phyloP scores from a whole-genome alignment of 2,113 vertebrate genomes.

The Antechinus flavipes region DNA sequence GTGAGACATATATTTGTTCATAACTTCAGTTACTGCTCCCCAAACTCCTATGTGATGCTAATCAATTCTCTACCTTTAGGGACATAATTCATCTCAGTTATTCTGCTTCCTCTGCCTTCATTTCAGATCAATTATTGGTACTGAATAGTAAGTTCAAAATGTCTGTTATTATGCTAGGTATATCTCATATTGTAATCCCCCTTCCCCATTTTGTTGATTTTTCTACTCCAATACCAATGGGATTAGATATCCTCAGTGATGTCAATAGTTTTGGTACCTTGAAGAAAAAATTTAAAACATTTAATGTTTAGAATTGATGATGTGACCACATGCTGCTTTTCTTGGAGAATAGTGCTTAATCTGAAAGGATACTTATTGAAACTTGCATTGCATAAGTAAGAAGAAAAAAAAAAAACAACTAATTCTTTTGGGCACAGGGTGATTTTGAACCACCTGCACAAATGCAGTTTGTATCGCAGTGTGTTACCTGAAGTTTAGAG shows the following conservation, averaged over 20 bases:
- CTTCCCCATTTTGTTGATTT: not conserved
- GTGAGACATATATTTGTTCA: slow-evolving; percentile 56
- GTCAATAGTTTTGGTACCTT: not conserved
- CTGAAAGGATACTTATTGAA: not conserved
- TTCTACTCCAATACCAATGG: not conserved
- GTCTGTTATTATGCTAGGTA: slow-evolving; percentile 2
- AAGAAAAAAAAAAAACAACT: not conserved
- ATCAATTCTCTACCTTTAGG: slow-evolving; percentile 30
- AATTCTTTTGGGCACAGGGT: not conserved
- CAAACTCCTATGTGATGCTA: not conserved
- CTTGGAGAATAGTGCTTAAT: not conserved
- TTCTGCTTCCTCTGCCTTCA: not conserved
- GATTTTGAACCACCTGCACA: not conserved
- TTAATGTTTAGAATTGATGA: not conserved
- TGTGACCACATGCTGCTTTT: not conserved
- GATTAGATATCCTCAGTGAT: not conserved
- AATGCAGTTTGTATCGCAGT: not conserved
- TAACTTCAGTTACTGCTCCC: not conserved
- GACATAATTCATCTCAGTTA: slow-evolving; percentile 31
- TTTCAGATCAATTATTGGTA: not conserved
- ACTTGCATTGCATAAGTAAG: not conserved
- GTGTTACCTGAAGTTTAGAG: not conserved
- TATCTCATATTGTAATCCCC: not conserved
- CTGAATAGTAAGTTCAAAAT: slow-evolving; percentile 29
- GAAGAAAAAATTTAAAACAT: not conserved